Percentiles rank a stretch among this genome's conserved stretches.
These are phyloP conservation scores for Agonopterix subpropinquella DNA, from an alignment of 2,888 invertebrate genomes.

Conservation along the genomic window DNA sequence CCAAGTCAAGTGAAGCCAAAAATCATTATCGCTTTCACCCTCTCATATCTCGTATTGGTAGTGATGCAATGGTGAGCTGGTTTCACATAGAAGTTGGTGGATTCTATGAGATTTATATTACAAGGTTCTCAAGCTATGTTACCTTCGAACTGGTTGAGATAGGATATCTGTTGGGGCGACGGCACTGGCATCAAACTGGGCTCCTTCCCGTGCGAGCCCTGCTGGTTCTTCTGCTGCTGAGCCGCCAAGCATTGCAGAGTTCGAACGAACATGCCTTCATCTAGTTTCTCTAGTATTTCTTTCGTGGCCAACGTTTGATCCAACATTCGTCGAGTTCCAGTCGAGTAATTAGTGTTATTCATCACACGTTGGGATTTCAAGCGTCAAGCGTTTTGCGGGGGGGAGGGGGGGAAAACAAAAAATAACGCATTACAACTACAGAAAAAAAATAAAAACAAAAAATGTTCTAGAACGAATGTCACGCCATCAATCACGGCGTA, in stretches of 20 bases:
- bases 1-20: no score
- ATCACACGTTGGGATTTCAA: constrained; percentile 70
- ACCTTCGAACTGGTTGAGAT: constrained; percentile 95
- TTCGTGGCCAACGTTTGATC: constrained; percentile 40
- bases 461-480: constrained; percentile 15
- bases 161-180: constrained; percentile 96
- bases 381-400: constrained; percentile 72
- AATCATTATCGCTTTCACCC: no score
- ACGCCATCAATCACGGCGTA: constrained; percentile 9
- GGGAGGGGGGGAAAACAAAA: constrained; percentile 65
- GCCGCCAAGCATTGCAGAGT: constrained; percentile 72
- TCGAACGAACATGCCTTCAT: constrained; percentile 73
- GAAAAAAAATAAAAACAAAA: constrained; percentile 52
- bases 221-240: constrained; percentile 69
- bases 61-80: no score
- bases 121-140: constrained; percentile 23
- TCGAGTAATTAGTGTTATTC: constrained; percentile 47
- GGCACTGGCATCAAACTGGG: constrained; percentile 96
- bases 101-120: no score
- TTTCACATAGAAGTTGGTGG: no score
- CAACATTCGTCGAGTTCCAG: constrained; percentile 16
- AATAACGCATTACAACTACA: constrained; percentile 76
- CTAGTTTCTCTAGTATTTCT: constrained; percentile 71
- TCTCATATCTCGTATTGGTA: no score
- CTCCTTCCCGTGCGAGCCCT: constrained; percentile 78